These are phyloP conservation scores for Tineola bisselliella DNA, from an alignment of 2,888 invertebrate species.

Conservation along the genomic window DNA sequence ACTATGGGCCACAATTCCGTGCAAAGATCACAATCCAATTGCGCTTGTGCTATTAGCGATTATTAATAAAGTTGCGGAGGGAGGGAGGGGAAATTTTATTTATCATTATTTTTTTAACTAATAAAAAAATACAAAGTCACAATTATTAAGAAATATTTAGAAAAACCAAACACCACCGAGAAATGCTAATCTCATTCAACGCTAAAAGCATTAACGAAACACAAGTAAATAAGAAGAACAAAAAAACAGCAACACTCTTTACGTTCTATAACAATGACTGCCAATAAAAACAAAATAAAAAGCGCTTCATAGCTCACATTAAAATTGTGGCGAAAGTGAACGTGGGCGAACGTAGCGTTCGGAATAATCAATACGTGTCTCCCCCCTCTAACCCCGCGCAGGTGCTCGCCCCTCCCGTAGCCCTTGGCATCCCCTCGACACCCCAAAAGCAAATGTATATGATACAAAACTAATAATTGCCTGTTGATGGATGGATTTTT, in stretches of 20 bases:
- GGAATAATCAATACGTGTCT: slow-evolving; percentile 43
- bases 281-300: slow-evolving; percentile 59
- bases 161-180: too few species aligned
- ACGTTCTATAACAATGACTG: slow-evolving; percentile 25
- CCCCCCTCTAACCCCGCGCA: slow-evolving; percentile 36
- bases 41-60: too few species aligned
- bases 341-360: slow-evolving; percentile 23
- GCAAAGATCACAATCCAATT: too few species aligned
- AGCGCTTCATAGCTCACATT: slow-evolving; percentile 51
- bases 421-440: slow-evolving; percentile 23
- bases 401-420: slow-evolving; percentile 30
- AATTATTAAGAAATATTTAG: too few species aligned
- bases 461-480: slow-evolving; percentile 4
- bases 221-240: background rate
- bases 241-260: slow-evolving; percentile 23
- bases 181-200: too few species aligned
- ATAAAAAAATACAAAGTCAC: too few species aligned
- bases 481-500: background rate
- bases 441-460: background rate
- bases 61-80: too few species aligned
- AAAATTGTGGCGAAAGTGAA: slow-evolving; percentile 67
- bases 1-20: too few species aligned
- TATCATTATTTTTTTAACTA: too few species aligned
- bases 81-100: too few species aligned
- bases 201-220: background rate